phyloP scores from a whole-genome alignment of 2,113 vertebrate species.

The Apteryx mantelli region DNA sequence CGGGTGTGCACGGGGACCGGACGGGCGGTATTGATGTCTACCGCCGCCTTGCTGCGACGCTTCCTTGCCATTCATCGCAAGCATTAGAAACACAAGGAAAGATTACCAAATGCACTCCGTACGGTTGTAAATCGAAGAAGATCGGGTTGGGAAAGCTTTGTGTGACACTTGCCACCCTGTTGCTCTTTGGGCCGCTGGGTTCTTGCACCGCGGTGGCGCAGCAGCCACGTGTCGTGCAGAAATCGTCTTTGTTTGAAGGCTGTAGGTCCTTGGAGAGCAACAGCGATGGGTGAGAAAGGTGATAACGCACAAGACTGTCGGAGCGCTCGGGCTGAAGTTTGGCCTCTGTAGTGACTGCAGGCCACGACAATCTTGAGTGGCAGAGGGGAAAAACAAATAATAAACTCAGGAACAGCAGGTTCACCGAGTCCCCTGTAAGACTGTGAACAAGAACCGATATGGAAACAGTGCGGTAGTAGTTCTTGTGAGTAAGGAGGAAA shows the following conservation, averaged over 20 bases:
- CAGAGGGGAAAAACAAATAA: neutral
- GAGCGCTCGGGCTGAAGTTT: too few relatives aligned
- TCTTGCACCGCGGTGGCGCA: neutral
- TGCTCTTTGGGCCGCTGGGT: neutral
- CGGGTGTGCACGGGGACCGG: neutral
- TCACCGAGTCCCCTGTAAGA: neutral
- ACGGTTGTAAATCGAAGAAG: neutral
- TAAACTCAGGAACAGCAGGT: neutral
- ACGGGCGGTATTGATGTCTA: too few relatives aligned
- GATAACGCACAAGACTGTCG: neutral
- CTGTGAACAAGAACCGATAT: fast-evolving
- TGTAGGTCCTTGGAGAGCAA: neutral
- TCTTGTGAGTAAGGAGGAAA: neutral
- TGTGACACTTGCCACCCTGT: neutral
- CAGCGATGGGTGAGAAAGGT: neutral
- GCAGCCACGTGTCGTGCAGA: neutral
- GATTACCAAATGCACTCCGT: neutral
- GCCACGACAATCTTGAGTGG: neutral
- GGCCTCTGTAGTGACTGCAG: neutral
- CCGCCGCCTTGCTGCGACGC: neutral
- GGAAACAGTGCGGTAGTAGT: neutral
- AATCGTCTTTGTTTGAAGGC: too few relatives aligned
- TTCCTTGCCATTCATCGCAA: neutral
- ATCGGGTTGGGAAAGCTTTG: neutral
- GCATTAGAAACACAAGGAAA: neutral